Percentiles rank a stretch among this genome's conserved stretches.
Conservation (phyloP, 2,888 invertebrate genomes). For the Thymelicus sylvestris region DNA sequence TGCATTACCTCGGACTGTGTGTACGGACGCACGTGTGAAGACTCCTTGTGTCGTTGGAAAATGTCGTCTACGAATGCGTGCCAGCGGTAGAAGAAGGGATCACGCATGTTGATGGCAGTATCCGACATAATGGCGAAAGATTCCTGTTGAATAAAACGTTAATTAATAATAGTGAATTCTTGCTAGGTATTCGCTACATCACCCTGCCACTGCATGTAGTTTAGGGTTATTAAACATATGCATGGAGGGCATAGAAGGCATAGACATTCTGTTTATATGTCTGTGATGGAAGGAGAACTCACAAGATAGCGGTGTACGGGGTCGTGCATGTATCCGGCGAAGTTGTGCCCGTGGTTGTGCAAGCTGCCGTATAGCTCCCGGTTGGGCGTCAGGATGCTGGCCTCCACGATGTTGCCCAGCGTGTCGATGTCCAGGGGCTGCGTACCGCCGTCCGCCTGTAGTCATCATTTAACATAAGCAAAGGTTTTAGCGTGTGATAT, state of each 20-base stretch:
- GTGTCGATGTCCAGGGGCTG: conserved; percentile 86
- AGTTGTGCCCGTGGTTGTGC: conserved; percentile 90
- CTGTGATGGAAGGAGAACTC: neutral
- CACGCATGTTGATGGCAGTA: conserved; percentile 93
- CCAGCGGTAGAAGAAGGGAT: conserved; percentile 94
- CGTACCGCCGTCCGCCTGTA: conserved; percentile 77
- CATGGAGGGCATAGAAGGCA: no score
- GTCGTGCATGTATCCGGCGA: conserved; percentile 89
- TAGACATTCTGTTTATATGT: no score
- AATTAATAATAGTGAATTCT: no score
- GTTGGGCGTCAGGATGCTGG: conserved; percentile 87
- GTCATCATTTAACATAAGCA: neutral
- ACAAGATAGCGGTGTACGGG: conserved; percentile 83
- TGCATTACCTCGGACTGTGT: conserved; percentile 66
- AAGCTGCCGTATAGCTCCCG: conserved; percentile 87
- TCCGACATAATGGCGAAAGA: conserved; percentile 91
- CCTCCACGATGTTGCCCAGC: conserved; percentile 89
- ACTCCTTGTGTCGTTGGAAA: conserved; percentile 89
- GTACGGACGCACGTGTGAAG: conserved; percentile 66
- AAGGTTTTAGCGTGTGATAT: neutral
- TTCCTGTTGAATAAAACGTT: conserved; percentile 81
- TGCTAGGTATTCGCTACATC: no score
- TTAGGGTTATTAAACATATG: no score
- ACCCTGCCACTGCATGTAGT: no score
- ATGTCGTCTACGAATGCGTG: conserved; percentile 91